Conservation (phyloP, 2,113 vertebrate genomes). For the Hippocampus zosterae region DNA sequence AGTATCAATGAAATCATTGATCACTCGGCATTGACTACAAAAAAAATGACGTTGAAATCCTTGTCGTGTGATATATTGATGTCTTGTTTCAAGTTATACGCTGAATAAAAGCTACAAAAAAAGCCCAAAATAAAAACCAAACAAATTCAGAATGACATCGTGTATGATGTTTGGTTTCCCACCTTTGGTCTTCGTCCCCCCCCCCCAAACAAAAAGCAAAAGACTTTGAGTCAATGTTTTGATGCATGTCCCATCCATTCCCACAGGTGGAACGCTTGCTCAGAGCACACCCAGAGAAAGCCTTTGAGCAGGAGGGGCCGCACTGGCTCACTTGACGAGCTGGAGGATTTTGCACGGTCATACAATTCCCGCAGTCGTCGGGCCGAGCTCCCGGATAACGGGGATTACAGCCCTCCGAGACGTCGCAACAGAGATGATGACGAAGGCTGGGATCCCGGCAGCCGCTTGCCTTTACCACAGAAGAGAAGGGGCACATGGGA, state of each 20-base stretch:
- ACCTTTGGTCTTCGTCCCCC: too few relatives aligned
- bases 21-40: too few relatives aligned
- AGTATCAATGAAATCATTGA: too few relatives aligned
- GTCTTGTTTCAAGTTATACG: too few relatives aligned
- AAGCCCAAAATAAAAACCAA: neutral
- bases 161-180: neutral
- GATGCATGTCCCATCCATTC: conserved; percentile 4
- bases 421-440: conserved; percentile 56
- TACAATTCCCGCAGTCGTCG: conserved; percentile 72
- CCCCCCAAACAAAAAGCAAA: neutral
- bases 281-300: conserved; percentile 87
- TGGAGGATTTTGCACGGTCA: conserved; percentile 85
- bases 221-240: neutral
- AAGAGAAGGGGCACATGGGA: conserved; percentile 79
- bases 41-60: too few relatives aligned
- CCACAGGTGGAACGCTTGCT: conserved; percentile 83
- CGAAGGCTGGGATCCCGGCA: conserved; percentile 72
- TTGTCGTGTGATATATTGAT: too few relatives aligned
- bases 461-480: conserved; percentile 73
- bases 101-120: neutral
- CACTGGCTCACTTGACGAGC: conserved; percentile 88
- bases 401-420: conserved; percentile 65
- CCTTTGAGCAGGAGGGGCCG: conserved; percentile 79
- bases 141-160: neutral
- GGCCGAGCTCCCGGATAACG: conserved; percentile 62